A percentile compares a stretch with the other conserved stretches of the same genome.
Evolutionary conservation across 2,797 vertebrate genomes (phyloP).

Genomic region (Premnoplex brunnescens): DNA sequence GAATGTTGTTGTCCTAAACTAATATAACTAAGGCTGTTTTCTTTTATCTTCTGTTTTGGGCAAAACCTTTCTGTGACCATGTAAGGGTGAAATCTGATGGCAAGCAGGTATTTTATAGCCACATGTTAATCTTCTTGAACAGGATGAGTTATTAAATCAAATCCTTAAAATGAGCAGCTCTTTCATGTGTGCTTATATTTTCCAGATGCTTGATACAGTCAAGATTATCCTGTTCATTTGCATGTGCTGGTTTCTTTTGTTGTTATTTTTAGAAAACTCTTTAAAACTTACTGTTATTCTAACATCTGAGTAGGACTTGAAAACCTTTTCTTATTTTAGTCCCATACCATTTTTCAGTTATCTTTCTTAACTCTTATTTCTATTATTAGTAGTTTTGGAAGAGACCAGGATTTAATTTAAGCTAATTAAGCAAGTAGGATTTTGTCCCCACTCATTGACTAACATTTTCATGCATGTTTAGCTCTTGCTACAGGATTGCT

Average conservation of each 20-base stretch:
- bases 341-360: background rate
- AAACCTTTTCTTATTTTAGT: background rate
- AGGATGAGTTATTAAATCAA: constrained; percentile 8
- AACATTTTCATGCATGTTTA: background rate
- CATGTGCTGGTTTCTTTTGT: background rate
- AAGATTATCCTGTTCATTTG: background rate
- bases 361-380: background rate
- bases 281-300: background rate
- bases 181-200: background rate
- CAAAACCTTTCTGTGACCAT: background rate
- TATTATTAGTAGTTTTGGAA: background rate
- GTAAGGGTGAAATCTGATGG: background rate
- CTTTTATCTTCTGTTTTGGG: too few relatives aligned
- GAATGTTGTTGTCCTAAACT: background rate
- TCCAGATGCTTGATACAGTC: constrained; percentile 38
- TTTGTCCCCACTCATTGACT: background rate
- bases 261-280: constrained; percentile 15
- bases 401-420: background rate
- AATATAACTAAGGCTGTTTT: background rate
- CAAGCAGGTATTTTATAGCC: background rate
- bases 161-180: background rate
- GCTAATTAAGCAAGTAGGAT: background rate
- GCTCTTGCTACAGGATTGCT: background rate
- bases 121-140: background rate
- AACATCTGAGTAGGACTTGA: background rate